Evolutionary conservation across 2,797 vertebrate species (phyloP).

Genomic region (Acanthis flammea): DNA sequence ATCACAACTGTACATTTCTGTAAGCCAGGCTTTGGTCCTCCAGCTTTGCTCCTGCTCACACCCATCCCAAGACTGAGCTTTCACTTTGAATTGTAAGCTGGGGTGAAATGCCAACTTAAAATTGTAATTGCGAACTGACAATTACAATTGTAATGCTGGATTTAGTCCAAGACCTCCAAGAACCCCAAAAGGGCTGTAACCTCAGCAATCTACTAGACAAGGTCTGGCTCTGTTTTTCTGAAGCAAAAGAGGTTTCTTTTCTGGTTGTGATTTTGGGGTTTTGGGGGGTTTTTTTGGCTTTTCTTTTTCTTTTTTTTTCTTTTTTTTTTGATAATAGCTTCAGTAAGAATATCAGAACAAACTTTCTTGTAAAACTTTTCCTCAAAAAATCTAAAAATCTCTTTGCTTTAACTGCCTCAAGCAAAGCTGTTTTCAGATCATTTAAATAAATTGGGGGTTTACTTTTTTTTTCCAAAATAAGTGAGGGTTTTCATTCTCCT

Average conservation of each 20-base stretch:
- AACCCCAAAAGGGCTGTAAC: background rate
- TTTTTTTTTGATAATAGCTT: background rate
- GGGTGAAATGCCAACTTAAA: background rate
- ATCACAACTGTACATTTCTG: rapidly evolving
- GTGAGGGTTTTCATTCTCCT: background rate
- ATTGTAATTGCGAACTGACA: background rate
- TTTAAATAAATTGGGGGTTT: background rate
- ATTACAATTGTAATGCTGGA: background rate
- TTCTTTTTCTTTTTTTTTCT: rapidly evolving
- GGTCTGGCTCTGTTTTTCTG: background rate
- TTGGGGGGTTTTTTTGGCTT: no score
- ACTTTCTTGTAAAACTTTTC: background rate
- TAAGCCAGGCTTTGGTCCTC: background rate
- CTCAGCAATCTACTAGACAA: background rate
- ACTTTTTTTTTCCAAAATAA: background rate
- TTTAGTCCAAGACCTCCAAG: background rate
- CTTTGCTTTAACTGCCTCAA: background rate
- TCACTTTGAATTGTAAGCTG: background rate
- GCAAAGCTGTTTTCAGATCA: background rate
- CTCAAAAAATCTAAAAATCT: background rate
- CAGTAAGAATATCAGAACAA: background rate
- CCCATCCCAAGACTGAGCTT: background rate
- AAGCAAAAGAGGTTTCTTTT: background rate
- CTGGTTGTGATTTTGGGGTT: no score
- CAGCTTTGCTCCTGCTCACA: background rate